Conservation (phyloP, 2,888 invertebrate species). For the Xestobium rufovillosum region DNA sequence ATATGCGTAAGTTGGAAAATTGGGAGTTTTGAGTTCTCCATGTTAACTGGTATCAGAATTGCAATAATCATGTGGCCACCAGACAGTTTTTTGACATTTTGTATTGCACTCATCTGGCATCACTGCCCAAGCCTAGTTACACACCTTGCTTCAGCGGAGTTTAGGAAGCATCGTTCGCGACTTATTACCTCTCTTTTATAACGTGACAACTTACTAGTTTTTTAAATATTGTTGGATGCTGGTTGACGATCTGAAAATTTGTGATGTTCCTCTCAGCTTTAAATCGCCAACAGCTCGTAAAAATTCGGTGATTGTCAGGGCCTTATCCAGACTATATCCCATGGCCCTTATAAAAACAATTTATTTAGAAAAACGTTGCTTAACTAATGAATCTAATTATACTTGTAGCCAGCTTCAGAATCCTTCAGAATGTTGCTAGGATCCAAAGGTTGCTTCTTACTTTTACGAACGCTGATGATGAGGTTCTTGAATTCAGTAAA, state of each 20-base stretch:
- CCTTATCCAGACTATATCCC: constrained; percentile 32
- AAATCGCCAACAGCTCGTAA: constrained; percentile 57
- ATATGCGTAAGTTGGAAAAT: too few species aligned
- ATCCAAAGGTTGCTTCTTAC: constrained; percentile 49
- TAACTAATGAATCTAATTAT: constrained; percentile 3
- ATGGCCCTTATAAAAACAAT: constrained; percentile 24
- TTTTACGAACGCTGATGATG: constrained; percentile 48
- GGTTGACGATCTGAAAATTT: constrained; percentile 53
- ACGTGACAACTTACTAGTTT: too few species aligned
- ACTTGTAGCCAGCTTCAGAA: constrained; percentile 39
- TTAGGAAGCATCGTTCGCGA: background rate
- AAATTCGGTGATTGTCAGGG: constrained; percentile 44
- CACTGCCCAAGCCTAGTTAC: too few species aligned
- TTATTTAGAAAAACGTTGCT: background rate
- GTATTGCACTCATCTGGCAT: too few species aligned
- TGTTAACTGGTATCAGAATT: too few species aligned
- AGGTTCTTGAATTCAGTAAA: constrained; percentile 53
- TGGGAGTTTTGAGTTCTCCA: too few species aligned
- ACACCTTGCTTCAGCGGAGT: background rate
- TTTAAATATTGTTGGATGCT: constrained; percentile 35
- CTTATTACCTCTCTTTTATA: constrained; percentile 13
- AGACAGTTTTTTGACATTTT: too few species aligned
- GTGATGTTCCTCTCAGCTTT: constrained; percentile 60
- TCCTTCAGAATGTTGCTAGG: constrained; percentile 50
- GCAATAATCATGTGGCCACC: too few species aligned